These are phyloP conservation scores for Sinopyrophorus schimmeli DNA, from an alignment of 2,888 invertebrate species.

Conservation along the genomic window DNA sequence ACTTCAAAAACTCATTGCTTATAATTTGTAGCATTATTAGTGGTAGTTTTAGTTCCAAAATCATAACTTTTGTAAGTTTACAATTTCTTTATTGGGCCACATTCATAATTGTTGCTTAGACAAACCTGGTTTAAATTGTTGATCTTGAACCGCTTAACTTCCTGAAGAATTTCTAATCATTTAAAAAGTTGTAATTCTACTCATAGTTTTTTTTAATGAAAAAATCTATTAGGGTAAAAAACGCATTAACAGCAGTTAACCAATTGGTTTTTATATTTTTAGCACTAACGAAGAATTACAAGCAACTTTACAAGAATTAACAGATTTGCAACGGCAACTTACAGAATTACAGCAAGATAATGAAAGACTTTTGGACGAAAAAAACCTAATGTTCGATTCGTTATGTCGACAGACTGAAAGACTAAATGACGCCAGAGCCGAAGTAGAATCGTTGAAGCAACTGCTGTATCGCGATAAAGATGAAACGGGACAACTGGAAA, in stretches of 20 bases:
- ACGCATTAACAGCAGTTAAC: background rate
- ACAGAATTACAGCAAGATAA: constrained; percentile 87
- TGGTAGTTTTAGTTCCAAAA: too few species aligned
- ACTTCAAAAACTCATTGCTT: too few species aligned
- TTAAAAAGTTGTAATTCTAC: too few species aligned
- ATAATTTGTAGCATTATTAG: too few species aligned
- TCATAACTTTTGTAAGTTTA: too few species aligned
- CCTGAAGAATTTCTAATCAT: too few species aligned
- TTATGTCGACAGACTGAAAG: constrained; percentile 91
- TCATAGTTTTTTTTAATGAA: too few species aligned
- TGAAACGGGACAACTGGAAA: constrained; percentile 59
- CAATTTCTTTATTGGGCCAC: too few species aligned
- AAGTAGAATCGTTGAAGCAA: constrained; percentile 83
- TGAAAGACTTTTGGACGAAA: constrained; percentile 85
- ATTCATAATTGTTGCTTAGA: too few species aligned
- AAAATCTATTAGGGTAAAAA: too few species aligned
- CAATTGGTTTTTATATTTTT: constrained; percentile 22
- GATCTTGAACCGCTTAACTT: too few species aligned
- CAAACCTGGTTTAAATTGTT: too few species aligned
- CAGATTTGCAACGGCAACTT: constrained; percentile 85
- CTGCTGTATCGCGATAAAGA: constrained; percentile 72
- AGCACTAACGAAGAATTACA: constrained; percentile 92
- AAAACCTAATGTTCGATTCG: constrained; percentile 85
- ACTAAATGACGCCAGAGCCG: constrained; percentile 82
- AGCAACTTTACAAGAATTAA: constrained; percentile 90